Percentiles rank a stretch among this genome's conserved stretches.
These are phyloP conservation scores for Dendrolimus kikuchii DNA, from an alignment of 1,140 invertebrate genomes.

Conservation along the genomic window DNA sequence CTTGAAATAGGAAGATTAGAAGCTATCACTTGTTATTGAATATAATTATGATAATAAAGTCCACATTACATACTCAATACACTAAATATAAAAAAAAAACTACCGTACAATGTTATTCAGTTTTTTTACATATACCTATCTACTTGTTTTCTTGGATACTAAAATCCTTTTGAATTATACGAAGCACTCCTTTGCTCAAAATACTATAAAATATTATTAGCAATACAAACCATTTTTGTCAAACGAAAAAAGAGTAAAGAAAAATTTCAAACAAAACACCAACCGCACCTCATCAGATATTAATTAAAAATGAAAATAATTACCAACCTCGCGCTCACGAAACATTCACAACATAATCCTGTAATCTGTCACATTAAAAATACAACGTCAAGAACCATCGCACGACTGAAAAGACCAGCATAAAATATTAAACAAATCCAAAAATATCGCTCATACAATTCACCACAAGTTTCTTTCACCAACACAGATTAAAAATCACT, in stretches of 20 bases:
- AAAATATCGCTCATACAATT: constrained; percentile 11
- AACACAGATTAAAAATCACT: too few species aligned
- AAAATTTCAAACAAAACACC: constrained; percentile 1
- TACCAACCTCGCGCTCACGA: background rate
- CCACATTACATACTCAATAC: too few species aligned
- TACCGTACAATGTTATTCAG: too few species aligned
- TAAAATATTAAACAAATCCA: constrained; percentile 19
- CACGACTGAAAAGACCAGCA: background rate
- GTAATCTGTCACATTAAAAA: background rate
- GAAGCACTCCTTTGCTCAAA: constrained; percentile 4
- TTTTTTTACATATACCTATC: too few species aligned
- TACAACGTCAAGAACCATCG: constrained; percentile 1
- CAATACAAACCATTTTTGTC: too few species aligned
- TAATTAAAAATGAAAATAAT: background rate
- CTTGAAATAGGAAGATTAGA: too few species aligned
- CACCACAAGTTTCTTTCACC: too few species aligned
- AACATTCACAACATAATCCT: background rate
- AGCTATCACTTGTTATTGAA: too few species aligned
- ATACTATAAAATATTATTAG: constrained; percentile 1
- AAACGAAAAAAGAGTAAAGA: constrained; percentile 6
- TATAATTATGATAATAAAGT: too few species aligned
- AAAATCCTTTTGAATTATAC: background rate
- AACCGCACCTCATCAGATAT: too few species aligned
- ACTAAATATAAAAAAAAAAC: too few species aligned
- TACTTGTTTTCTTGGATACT: too few species aligned